These are phyloP conservation scores for Encarsia formosa DNA, from an alignment of 2,888 invertebrate species.

Conservation along the genomic window DNA sequence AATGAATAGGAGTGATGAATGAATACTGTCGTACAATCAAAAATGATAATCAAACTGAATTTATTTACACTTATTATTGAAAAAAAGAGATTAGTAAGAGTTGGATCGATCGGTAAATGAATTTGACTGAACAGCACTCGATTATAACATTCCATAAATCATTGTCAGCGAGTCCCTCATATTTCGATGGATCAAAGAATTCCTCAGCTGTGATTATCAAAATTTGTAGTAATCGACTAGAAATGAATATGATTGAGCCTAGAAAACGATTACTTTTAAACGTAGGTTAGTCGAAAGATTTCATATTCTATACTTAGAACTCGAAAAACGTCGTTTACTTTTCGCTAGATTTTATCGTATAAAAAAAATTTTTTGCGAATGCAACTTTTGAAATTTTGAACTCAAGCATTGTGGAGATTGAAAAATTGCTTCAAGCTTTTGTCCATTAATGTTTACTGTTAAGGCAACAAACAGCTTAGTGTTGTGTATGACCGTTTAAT, in stretches of 20 bases:
- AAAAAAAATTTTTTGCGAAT: too few species aligned
- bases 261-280: neutral
- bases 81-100: too few species aligned
- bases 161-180: conserved; percentile 13
- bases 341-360: too few species aligned
- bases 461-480: too few species aligned
- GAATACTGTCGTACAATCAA: too few species aligned
- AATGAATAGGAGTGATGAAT: too few species aligned
- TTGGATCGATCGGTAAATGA: neutral
- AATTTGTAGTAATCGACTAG: conserved; percentile 10
- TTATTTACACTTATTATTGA: too few species aligned
- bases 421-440: conserved; percentile 25
- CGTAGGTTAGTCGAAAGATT: conserved; percentile 8
- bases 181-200: conserved; percentile 10
- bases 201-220: conserved; percentile 24
- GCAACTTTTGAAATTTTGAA: too few species aligned
- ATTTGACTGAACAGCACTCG: conserved; percentile 5
- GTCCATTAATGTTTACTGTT: conserved; percentile 25
- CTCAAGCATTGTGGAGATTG: too few species aligned
- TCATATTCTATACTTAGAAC: neutral
- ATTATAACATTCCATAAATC: conserved; percentile 8
- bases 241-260: neutral
- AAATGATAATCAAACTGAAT: too few species aligned
- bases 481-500: too few species aligned
- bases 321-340: neutral